Evolutionary conservation across 2,888 invertebrate genomes (phyloP).

Genomic region (Xylophagus ater): DNA sequence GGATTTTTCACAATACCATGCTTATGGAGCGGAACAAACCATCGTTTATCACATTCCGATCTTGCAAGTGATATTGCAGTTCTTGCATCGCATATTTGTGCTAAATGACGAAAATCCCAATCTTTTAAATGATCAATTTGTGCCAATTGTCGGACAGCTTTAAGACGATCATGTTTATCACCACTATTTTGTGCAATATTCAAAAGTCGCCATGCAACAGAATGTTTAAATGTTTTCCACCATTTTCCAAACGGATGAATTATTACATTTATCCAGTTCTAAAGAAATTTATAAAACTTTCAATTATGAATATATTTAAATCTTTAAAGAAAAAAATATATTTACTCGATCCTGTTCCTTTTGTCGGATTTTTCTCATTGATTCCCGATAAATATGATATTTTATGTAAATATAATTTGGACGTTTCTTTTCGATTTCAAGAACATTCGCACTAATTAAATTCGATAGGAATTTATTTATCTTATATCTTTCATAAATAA

Average conservation of each 20-base stretch:
- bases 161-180: slow-evolving; percentile 47
- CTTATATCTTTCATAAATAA: slow-evolving; percentile 31
- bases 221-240: slow-evolving; percentile 54
- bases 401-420: slow-evolving; percentile 47
- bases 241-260: slow-evolving; percentile 40
- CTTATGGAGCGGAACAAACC: slow-evolving; percentile 61
- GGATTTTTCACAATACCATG: slow-evolving; percentile 38
- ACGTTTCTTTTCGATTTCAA: slow-evolving; percentile 34
- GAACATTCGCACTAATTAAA: slow-evolving; percentile 34
- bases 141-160: slow-evolving; percentile 54
- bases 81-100: slow-evolving; percentile 64
- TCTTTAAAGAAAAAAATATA: background rate
- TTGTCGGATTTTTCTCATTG: slow-evolving; percentile 33
- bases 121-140: slow-evolving; percentile 53
- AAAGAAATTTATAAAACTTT: slow-evolving; percentile 2
- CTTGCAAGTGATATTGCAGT: slow-evolving; percentile 71
- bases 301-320: background rate
- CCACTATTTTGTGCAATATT: slow-evolving; percentile 56
- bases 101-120: slow-evolving; percentile 61
- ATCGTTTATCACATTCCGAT: slow-evolving; percentile 56
- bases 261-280: slow-evolving; percentile 38
- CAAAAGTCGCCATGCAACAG: slow-evolving; percentile 53
- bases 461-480: slow-evolving; percentile 34
- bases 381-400: slow-evolving; percentile 40
- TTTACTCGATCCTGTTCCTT: slow-evolving; percentile 32